phyloP scores from a whole-genome alignment of 2,113 vertebrate genomes.

The Centropus bengalensis region DNA sequence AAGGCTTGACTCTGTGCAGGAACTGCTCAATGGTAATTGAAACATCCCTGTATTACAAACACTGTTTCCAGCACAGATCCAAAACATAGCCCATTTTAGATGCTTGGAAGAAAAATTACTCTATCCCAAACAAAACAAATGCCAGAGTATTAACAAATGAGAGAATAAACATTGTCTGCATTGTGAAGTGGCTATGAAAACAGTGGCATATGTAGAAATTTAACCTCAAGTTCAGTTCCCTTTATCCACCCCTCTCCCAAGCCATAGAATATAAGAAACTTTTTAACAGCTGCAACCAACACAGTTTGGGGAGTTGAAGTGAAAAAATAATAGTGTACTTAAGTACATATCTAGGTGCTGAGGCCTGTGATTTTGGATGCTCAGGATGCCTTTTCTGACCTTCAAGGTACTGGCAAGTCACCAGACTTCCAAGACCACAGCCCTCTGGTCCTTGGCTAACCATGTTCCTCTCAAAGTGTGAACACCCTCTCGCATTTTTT shows the following conservation, averaged over 20 bases:
- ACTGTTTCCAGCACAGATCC: too few relatives aligned
- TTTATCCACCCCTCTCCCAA: not conserved
- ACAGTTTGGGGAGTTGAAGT: not conserved
- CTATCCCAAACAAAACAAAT: too few relatives aligned
- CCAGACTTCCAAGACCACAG: not conserved
- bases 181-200: not conserved
- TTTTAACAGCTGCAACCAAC: not conserved
- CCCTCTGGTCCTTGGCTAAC: accelerated
- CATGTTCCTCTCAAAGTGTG: not conserved
- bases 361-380: not conserved
- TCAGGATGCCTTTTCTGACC: not conserved
- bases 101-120: too few relatives aligned
- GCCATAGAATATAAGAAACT: not conserved
- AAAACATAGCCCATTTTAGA: too few relatives aligned
- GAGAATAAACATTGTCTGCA: not conserved
- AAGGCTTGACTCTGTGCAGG: too few relatives aligned
- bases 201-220: not conserved
- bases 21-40: too few relatives aligned
- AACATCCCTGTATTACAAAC: too few relatives aligned
- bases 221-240: not conserved
- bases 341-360: not conserved
- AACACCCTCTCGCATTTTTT: not conserved
- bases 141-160: not conserved
- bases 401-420: not conserved
- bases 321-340: not conserved